Evolutionary conservation across 2,797 vertebrate species (phyloP).

Genomic region (Molossus molossus): DNA sequence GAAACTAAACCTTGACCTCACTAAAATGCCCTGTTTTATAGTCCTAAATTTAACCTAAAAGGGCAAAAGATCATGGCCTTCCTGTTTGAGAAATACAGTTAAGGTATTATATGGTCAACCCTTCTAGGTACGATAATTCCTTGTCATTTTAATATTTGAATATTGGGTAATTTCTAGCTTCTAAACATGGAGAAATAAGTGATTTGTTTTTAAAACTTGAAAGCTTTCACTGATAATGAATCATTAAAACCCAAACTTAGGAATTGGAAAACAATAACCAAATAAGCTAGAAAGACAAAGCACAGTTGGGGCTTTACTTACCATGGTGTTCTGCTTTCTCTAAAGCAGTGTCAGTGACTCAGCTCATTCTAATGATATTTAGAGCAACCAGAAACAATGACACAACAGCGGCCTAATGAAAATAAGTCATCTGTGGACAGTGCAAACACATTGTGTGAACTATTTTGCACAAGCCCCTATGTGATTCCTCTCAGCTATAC

Average conservation of each 20-base stretch:
- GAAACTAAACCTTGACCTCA: neutral
- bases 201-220: neutral
- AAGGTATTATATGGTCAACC: neutral
- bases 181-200: neutral
- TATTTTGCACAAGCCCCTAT: neutral
- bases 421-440: neutral
- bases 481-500: slow-evolving; percentile 4
- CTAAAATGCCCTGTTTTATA: neutral
- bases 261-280: neutral
- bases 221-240: neutral
- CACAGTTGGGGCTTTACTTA: neutral
- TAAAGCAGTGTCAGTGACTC: neutral
- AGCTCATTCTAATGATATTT: neutral
- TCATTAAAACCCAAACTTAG: neutral
- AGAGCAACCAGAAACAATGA: slow-evolving; percentile 24
- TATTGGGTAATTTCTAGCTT: neutral
- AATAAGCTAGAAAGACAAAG: neutral
- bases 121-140: neutral
- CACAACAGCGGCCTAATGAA: slow-evolving; percentile 27
- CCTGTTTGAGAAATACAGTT: slow-evolving; percentile 21
- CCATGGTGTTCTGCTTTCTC: neutral
- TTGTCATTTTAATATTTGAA: neutral
- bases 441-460: slow-evolving; percentile 35
- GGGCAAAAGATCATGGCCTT: neutral
- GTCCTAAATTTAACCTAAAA: neutral